A percentile compares a stretch with the other conserved stretches of the same genome.
phyloP scores from a whole-genome alignment of 2,888 invertebrate genomes.

The Cephus runcator region DNA sequence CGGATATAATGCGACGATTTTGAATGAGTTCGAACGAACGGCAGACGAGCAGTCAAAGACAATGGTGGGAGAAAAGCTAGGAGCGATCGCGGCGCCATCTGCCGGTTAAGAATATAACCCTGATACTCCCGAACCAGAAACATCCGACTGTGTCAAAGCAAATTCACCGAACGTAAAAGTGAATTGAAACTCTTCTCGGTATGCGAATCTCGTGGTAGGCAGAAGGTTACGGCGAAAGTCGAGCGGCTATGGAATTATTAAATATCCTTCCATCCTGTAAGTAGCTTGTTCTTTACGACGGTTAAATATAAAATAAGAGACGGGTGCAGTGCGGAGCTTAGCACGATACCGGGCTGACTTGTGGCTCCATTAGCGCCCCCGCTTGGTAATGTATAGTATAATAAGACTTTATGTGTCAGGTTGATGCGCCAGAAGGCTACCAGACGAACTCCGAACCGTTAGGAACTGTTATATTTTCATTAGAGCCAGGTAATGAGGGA shows the following conservation, averaged over 20 bases:
- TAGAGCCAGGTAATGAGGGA: conserved; percentile 53
- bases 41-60: not conserved
- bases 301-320: conserved; percentile 66
- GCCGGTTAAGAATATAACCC: not conserved
- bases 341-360: conserved; percentile 62
- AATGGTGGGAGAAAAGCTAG: not conserved
- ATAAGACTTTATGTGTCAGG: conserved; percentile 66
- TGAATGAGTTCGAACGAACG: not conserved
- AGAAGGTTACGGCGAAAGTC: not conserved
- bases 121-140: not conserved
- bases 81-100: not conserved
- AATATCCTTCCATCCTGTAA: conserved; percentile 58
- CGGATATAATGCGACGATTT: not conserved
- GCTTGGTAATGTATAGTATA: conserved; percentile 62
- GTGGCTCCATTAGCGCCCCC: conserved; percentile 64
- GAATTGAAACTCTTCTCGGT: not conserved
- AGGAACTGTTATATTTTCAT: conserved; percentile 66
- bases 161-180: not conserved
- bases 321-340: conserved; percentile 36
- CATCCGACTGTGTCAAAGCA: not conserved
- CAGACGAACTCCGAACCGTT: conserved; percentile 62
- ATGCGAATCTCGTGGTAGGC: not conserved
- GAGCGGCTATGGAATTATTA: conserved; percentile 49
- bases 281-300: conserved; percentile 63
- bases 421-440: conserved; percentile 64